phyloP scores from a whole-genome alignment of 2,797 vertebrate genomes.

The Sitta carolinensis region DNA sequence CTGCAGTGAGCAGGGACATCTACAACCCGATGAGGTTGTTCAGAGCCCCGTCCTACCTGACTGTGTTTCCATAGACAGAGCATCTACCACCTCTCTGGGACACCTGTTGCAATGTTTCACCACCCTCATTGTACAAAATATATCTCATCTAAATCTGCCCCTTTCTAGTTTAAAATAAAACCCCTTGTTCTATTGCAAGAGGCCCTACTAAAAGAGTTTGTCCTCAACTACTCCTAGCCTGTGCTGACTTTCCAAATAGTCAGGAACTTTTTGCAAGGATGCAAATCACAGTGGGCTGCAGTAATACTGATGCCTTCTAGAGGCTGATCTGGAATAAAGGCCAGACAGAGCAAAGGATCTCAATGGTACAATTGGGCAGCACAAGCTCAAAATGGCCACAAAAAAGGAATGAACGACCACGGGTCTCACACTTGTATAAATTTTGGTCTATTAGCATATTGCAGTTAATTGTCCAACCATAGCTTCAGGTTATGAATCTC shows the following conservation, averaged over 20 bases:
- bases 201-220: background rate
- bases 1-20: background rate
- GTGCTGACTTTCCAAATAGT: background rate
- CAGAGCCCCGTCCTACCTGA: rapidly evolving
- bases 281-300: background rate
- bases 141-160: background rate
- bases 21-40: background rate
- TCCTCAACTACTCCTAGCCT: background rate
- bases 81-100: background rate
- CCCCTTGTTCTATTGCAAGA: background rate
- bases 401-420: too few relatives aligned
- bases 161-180: background rate
- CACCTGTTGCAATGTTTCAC: background rate
- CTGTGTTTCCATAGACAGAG: background rate
- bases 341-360: too few relatives aligned
- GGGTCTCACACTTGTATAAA: too few relatives aligned
- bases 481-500: too few relatives aligned
- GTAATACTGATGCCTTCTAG: background rate
- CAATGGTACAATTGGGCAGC: too few relatives aligned
- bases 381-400: too few relatives aligned
- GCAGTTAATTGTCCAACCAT: too few relatives aligned
- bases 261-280: background rate
- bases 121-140: background rate
- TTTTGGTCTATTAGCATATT: too few relatives aligned
- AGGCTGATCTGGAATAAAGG: too few relatives aligned